Conservation (phyloP, 2,888 invertebrate genomes). For the Lochmaea capreae region DNA sequence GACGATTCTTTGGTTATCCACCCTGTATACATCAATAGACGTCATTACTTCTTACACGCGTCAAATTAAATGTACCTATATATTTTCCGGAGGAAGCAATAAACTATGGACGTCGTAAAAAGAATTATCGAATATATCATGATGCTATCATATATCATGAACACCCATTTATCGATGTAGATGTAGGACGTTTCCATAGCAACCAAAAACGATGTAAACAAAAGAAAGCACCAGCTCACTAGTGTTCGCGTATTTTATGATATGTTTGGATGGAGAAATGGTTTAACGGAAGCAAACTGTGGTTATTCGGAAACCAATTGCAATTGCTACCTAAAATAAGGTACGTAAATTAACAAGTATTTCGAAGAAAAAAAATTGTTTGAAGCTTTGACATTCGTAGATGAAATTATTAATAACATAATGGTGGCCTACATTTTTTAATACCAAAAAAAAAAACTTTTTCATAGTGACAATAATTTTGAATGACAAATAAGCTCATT, state of each 20-base stretch:
- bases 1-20: too few relatives aligned
- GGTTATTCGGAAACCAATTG: conserved; percentile 91
- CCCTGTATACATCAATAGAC: too few relatives aligned
- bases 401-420: too few relatives aligned
- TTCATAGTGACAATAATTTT: too few relatives aligned
- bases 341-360: conserved; percentile 66
- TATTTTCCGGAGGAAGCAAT: too few relatives aligned
- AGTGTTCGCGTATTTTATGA: conserved; percentile 37
- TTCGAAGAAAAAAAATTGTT: background rate
- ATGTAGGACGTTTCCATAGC: conserved; percentile 40
- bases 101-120: too few relatives aligned
- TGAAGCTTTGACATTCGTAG: too few relatives aligned
- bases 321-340: conserved; percentile 86
- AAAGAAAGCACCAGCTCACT: conserved; percentile 13
- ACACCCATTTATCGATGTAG: conserved; percentile 34
- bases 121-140: background rate
- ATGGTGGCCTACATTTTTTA: too few relatives aligned
- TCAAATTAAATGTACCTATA: too few relatives aligned
- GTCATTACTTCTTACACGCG: too few relatives aligned
- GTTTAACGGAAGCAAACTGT: conserved; percentile 90
- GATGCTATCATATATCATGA: conserved; percentile 12
- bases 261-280: conserved; percentile 84
- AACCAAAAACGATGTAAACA: conserved; percentile 44
- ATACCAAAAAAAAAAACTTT: too few relatives aligned
- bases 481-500: too few relatives aligned